These are phyloP conservation scores for Carassius gibelio DNA, from an alignment of 2,113 vertebrate species.

Conservation along the genomic window DNA sequence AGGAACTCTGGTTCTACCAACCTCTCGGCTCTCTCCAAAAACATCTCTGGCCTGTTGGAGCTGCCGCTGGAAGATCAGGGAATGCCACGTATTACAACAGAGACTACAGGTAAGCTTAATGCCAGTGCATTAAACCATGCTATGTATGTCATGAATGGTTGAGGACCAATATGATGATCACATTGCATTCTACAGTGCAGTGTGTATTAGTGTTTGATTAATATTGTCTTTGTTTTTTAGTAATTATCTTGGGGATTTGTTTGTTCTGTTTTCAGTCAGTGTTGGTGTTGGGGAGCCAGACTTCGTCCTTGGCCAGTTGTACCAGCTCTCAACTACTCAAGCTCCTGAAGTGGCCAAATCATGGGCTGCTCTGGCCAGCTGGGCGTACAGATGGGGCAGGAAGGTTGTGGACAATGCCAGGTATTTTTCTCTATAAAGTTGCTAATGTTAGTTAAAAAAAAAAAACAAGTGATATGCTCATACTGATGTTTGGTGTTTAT, in stretches of 20 bases:
- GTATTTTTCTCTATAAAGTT: constrained; percentile 68
- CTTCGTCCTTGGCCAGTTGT: constrained; percentile 93
- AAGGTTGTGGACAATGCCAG: constrained; percentile 98
- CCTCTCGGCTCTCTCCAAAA: constrained; percentile 83
- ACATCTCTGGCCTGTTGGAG: constrained; percentile 86
- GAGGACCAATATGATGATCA: background rate
- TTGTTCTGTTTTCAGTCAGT: constrained; percentile 77
- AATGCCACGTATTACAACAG: constrained; percentile 85
- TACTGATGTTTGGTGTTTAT: background rate
- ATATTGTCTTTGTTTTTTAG: background rate
- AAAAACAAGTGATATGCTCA: background rate
- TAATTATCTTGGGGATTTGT: background rate
- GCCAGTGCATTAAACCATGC: background rate
- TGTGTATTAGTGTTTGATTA: background rate
- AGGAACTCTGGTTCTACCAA: constrained; percentile 62
- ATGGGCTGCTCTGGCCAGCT: constrained; percentile 95
- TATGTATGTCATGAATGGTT: background rate
- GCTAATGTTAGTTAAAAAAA: background rate
- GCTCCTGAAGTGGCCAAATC: constrained; percentile 97
- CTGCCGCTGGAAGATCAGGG: constrained; percentile 83
- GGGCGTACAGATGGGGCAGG: constrained; percentile 97
- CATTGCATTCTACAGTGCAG: background rate
- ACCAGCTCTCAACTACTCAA: constrained; percentile 91
- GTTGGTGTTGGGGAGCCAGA: constrained; percentile 97
- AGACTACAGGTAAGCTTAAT: constrained; percentile 86